Evolutionary conservation across 30 jellyfish, hydroid and myxozoan species (phyloP), one percentile per base, ranked within the genome.

Genomic region (Cassiopea xamachana): DNA sequence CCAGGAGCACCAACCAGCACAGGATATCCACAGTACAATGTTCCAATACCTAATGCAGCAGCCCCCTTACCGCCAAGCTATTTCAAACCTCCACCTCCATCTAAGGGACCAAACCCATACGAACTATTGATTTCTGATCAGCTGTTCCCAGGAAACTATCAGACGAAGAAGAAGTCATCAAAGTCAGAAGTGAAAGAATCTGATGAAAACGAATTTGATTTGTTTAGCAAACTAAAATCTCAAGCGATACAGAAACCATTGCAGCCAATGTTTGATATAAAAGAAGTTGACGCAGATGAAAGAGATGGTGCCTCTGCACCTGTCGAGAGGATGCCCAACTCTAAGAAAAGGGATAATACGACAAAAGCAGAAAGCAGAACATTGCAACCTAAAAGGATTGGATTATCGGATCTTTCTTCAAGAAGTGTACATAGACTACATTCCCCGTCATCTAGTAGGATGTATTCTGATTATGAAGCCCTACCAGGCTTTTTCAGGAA

Each of bases 71-170:
- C 98, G 12, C 96, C 98, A 0, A 92, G 82, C 74, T 93, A 80
- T 86, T 69, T 93, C 91, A 88, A 88, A 77, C 98, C 98, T 5
- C 90, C 98, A 10, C 98, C 98, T 69, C 93, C 96, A 0, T 86
- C 68, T 17, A 67, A 82, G 48, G 98, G 97, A 9, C 98, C 97
- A 0, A 94, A 94, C 60, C 98, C 98, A 46, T 94, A 90, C 74
- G 98, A 94, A 75, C 97, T 94, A 8, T 81, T 94, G 85, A 79
- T 88, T 43, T 89, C 97, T 48, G 97, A 90, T 69, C 98, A 94
- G 82, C 64, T 94, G 69, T 87, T 89, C 58, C 98, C 98, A 51
- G 93, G 87, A 18, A 93, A 93, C 75, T 82, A 84, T 81, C 75
- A 45, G 51, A 87, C 81, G 46, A 85, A 85, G 89, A 87, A 87